Base-by-base conservation (phyloP, 23 tunicate species). In the Ascidia mentula region DNA sequence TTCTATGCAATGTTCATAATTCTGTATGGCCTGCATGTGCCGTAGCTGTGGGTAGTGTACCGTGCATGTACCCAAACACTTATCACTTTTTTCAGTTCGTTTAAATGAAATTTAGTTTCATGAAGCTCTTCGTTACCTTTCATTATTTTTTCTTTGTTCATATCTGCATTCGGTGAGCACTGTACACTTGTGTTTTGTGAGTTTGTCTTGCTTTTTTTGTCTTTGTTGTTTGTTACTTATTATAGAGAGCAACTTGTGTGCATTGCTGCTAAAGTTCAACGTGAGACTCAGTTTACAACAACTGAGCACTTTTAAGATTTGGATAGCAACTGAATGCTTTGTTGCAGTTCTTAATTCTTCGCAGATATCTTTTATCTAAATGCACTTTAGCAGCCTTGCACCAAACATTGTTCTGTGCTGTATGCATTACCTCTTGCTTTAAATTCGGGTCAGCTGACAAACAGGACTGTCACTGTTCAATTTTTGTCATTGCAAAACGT, bases 31-130 rank as follows among this genome's bases (percentile, higher is more conserved):
- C 65, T 53, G 65, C 24, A 28, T 53, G 65, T 9, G 13, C 13
- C 65, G 65, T 53, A 53, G 1, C 13, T 53, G 65, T 53, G 65
- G 65, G 65, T 53, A 5, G 13, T 53, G 65, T 53, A 53, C 24
- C 65, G 65, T 53, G 65, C 65, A 53, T 53, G 12, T 53, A 53
- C 65, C 65, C 65, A 6, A 53, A 5, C 24, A 20, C 65, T 9
- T 53, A 20, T 53, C 13, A 6, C 22, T 6, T 53, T 53, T 53
- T 53, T 53, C 1, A 53, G 13, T 53, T 53, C 13, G 65, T 53
- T 28, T 36, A 31, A 74, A 74, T 74, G 78, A 74, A 74, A 74
- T 74, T 74, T 39, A 32, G 78, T 74, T 74, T 38, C 28, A 28
- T 35, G 37, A 32, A 28, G 46, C 46, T 37, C 46, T 74, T 31